These are phyloP conservation scores for Glandiceps talaboti DNA, from an alignment of 53 echinoderm and acorn worm species.

Conservation along the genomic window DNA sequence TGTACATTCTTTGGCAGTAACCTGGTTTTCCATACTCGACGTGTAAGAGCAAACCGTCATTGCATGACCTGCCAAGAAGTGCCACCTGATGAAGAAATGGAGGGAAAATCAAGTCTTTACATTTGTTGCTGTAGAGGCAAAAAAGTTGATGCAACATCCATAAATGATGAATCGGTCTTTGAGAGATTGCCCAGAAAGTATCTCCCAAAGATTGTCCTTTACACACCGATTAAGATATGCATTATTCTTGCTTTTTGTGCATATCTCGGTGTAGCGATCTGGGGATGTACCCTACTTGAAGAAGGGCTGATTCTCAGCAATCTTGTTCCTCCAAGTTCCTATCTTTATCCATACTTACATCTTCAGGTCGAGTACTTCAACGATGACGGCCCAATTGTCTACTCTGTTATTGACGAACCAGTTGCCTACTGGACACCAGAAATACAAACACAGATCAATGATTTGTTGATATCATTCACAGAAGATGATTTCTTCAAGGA, in stretches of 20 bases:
- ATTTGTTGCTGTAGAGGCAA: background rate
- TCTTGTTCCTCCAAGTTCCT: slow-evolving; percentile 29
- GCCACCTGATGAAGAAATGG: background rate
- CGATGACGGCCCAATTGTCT: slow-evolving; percentile 33
- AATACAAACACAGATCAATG: slow-evolving; percentile 17
- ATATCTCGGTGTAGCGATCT: slow-evolving; percentile 27
- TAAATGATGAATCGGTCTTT: background rate
- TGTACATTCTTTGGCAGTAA: background rate
- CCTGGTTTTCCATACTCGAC: background rate
- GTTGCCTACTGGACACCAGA: slow-evolving; percentile 18
- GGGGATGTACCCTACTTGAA: slow-evolving; percentile 28
- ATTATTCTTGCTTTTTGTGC: slow-evolving; percentile 15
- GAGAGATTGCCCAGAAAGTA: background rate
- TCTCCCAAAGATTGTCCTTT: background rate
- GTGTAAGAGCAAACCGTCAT: background rate
- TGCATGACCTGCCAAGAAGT: background rate
- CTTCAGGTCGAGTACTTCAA: slow-evolving; percentile 12
- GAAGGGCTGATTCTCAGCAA: slow-evolving; percentile 25
- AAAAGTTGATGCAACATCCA: background rate
- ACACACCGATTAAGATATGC: background rate
- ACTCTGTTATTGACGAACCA: slow-evolving; percentile 13
- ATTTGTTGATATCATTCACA: background rate
- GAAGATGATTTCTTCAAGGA: background rate
- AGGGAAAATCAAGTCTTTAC: background rate
- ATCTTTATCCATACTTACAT: slow-evolving; percentile 13